Evolutionary conservation across 2,113 vertebrate genomes (phyloP).

Genomic region (Catharus minimus): DNA sequence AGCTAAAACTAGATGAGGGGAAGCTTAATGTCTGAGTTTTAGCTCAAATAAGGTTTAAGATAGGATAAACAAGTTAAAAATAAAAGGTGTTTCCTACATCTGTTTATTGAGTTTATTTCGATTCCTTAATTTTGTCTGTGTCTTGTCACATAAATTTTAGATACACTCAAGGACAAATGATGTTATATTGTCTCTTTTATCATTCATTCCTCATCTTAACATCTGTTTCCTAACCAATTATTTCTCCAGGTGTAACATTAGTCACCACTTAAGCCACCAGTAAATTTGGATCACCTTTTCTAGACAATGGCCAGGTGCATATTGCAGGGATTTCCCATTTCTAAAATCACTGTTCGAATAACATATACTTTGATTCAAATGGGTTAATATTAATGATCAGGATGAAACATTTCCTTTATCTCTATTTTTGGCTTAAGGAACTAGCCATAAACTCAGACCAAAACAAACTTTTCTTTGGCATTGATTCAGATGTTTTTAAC

Average conservation of each 20-base stretch:
- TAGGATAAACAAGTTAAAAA: neutral
- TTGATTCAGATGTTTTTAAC: neutral
- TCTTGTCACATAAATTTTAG: neutral
- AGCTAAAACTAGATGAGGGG: neutral
- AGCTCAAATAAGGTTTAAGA: neutral
- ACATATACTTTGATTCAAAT: neutral
- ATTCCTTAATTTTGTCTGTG: neutral
- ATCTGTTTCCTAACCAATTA: neutral
- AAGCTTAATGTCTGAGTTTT: neutral
- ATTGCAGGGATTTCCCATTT: neutral
- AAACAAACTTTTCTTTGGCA: conserved; percentile 33
- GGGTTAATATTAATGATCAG: conserved; percentile 6
- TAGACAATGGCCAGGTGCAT: neutral
- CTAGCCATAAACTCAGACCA: neutral
- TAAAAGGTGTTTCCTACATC: neutral
- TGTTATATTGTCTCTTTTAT: neutral
- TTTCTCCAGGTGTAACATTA: neutral
- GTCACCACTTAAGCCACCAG: neutral
- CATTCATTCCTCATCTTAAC: neutral
- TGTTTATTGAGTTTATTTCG: neutral
- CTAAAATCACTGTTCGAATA: neutral
- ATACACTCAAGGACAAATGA: neutral
- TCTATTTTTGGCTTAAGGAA: neutral
- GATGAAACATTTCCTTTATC: conserved; percentile 30
- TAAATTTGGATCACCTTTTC: neutral